phyloP scores from a whole-genome alignment of 1,140 invertebrate species.

The Trypoxylus dichotomus region DNA sequence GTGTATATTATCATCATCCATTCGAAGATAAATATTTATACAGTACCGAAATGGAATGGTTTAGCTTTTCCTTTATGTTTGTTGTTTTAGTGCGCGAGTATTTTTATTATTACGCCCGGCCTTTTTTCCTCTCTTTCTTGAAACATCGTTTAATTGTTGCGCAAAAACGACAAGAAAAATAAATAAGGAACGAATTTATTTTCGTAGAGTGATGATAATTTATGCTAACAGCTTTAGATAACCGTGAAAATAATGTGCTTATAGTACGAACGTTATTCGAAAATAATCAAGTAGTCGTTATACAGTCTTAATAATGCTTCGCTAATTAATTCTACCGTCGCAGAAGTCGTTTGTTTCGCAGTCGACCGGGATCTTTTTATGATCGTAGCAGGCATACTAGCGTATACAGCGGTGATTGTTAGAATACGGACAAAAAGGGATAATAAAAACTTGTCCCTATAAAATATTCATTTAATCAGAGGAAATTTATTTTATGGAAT shows the following conservation, averaged over 20 bases:
- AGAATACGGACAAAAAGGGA: not conserved
- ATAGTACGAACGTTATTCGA: not conserved
- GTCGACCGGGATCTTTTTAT: not conserved
- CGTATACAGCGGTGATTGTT: not conserved
- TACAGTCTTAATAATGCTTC: not conserved
- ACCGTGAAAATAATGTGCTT: constrained; percentile 1
- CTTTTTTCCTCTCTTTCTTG: not conserved
- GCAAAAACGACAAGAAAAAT: constrained; percentile 12
- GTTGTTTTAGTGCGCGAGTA: constrained; percentile 11
- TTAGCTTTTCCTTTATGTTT: constrained; percentile 13
- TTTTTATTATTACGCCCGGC: constrained; percentile 6
- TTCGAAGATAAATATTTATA: constrained; percentile 21
- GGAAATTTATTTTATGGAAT: no score
- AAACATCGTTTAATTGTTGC: not conserved
- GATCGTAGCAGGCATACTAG: not conserved
- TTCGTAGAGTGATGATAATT: constrained; percentile 9
- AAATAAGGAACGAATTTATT: not conserved
- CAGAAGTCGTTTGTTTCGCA: constrained; percentile 2
- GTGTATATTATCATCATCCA: constrained; percentile 4
- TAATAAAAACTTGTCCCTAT: no score
- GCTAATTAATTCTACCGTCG: not conserved
- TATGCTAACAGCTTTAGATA: constrained; percentile 19
- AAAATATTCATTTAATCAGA: no score
- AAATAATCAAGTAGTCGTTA: constrained; percentile 12
- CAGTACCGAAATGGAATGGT: constrained; percentile 1